Base-by-base conservation (phyloP, 1,140 invertebrate species). In the Panagrolaimus sp. region DNA sequence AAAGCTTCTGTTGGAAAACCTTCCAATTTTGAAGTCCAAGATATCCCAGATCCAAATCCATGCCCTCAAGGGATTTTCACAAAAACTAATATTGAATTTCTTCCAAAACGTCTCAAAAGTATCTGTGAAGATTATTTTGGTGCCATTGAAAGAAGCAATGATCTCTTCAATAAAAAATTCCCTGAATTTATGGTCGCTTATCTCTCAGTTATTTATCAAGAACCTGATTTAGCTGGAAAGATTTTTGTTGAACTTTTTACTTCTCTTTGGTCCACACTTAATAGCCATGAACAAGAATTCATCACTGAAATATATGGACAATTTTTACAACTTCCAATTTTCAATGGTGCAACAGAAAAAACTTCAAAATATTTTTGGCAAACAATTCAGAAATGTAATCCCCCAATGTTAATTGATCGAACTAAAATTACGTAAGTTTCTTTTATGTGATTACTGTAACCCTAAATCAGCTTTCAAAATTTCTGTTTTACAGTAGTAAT, bases 161-260 rank as follows among this genome's bases (percentile, higher is more conserved):
- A 5, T 12, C 17, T 26, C 1, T 17, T 58, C 52, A 26, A 24
- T 7, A 14, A 17, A 5, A 14, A 28, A 12, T 58, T 21, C 17
- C 21, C 21, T 21, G 52, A 58, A 12, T n/a, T 58, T 21, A 26
- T 58, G 21, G 15, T 12, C 17, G 21, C 52, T 3, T 58, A 26
- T 28, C 52, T 58, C 17, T 26, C 21, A 21, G 28, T 58, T 4
- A 21, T n/a, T 8, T 38, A 38, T 38, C 52, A 58, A 21, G 52
- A 58, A 58, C 21, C 21, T 28, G 52, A 58, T 21, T 26, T 28
- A 3, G 21, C 21, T 28, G 10, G 21, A 17, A 28, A 21, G 4
- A 58, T 58, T 28, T 58, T 58, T 24, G 52, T 26, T 8, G 52
- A 58, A 21, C 52, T 58, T 21, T 12, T 58, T 14, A 21, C 52